Evolutionary conservation across 2,113 vertebrate genomes (phyloP).

Genomic region (Scortum barcoo): DNA sequence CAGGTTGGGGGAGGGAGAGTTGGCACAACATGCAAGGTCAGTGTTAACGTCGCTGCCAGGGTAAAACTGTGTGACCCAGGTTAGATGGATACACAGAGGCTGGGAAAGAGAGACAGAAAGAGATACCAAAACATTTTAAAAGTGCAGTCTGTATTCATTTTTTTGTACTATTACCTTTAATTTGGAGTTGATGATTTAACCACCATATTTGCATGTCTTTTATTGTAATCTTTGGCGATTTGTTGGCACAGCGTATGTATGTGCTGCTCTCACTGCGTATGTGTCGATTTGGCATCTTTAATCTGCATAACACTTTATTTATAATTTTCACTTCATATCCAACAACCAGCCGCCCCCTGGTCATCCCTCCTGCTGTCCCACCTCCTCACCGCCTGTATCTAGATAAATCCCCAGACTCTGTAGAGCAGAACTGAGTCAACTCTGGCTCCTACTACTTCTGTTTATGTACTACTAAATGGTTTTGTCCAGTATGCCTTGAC

Average conservation of each 20-base stretch:
- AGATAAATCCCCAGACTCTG: constrained; percentile 3
- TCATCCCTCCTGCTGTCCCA: constrained; percentile 14
- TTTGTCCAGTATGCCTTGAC: neutral
- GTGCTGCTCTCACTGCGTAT: neutral
- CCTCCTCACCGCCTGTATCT: constrained; percentile 10
- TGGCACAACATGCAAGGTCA: constrained; percentile 30
- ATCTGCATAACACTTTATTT: neutral
- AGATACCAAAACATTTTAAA: neutral
- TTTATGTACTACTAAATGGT: neutral
- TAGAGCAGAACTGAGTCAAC: constrained; percentile 3
- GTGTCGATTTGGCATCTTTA: neutral
- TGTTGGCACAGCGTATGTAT: neutral
- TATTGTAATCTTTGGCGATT: neutral
- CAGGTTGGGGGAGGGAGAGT: constrained; percentile 1
- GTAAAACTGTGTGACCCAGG: constrained; percentile 23
- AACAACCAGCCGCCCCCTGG: neutral
- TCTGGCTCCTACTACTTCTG: neutral
- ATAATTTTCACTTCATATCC: neutral
- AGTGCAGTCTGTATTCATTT: neutral
- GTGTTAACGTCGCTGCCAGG: constrained; percentile 10
- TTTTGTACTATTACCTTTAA: neutral
- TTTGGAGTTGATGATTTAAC: neutral
- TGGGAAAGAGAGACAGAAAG: neutral
- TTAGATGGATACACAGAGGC: neutral
- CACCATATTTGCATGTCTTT: neutral